Conservation (phyloP, 2,797 vertebrate genomes). For the Microctenopoma steveboyesi region DNA sequence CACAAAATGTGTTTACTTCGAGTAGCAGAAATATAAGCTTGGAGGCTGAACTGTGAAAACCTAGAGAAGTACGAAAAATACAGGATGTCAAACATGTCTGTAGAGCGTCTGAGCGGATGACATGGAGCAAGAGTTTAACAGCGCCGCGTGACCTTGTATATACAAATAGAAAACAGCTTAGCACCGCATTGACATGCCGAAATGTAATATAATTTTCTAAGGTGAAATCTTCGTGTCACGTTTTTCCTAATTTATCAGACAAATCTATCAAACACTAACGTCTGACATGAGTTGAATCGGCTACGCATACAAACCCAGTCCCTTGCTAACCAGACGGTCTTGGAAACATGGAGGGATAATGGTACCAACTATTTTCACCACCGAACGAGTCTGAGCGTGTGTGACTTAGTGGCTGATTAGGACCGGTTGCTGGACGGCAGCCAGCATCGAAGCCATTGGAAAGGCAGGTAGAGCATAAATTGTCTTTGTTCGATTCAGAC, state of each 20-base stretch:
- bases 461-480: conserved; percentile 49
- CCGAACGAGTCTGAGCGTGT: conserved; percentile 25
- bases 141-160: conserved; percentile 8
- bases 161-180: conserved; percentile 6
- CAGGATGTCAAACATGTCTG: conserved; percentile 27
- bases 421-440: conserved; percentile 45
- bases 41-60: conserved; percentile 42
- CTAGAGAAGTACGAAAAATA: conserved; percentile 16
- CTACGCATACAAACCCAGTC: conserved; percentile 38
- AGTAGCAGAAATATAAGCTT: conserved; percentile 29
- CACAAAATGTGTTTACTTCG: conserved; percentile 57
- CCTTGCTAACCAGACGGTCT: conserved; percentile 20
- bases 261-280: not conserved
- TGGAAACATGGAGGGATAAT: conserved; percentile 21
- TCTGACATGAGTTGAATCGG: conserved; percentile 21
- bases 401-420: conserved; percentile 52
- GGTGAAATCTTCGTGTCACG: conserved; percentile 8
- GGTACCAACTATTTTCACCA: conserved; percentile 42
- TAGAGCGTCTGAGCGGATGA: conserved; percentile 9
- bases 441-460: conserved; percentile 37
- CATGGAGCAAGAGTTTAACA: conserved; percentile 6
- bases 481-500: conserved; percentile 47
- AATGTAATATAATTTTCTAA: conserved; percentile 21
- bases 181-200: not conserved
- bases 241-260: conserved; percentile 2